Conservation (phyloP, 2,113 vertebrate genomes). For the Tyrannus savana region DNA sequence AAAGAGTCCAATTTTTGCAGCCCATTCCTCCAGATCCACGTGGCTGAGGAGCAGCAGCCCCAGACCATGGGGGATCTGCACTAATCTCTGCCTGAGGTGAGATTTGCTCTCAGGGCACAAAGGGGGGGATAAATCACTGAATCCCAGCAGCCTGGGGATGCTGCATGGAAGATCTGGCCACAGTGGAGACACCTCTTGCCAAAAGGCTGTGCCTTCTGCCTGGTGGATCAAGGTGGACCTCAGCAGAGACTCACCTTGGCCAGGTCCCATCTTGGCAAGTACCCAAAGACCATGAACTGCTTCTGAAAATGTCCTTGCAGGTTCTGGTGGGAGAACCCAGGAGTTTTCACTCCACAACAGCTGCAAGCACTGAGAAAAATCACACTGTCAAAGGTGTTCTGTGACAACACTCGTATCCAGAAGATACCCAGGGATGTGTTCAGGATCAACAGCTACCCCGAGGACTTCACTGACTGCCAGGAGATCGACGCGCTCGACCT, state of each 20-base stretch:
- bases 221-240: neutral
- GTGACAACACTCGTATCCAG: conserved; percentile 85
- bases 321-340: conserved; percentile 87
- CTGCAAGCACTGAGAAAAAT: conserved; percentile 61
- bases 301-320: conserved; percentile 57
- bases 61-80: neutral
- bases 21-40: neutral
- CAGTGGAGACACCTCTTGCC: neutral
- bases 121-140: neutral
- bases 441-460: conserved; percentile 41
- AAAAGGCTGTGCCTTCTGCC: neutral
- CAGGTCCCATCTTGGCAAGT: neutral
- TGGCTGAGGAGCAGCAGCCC: neutral
- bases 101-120: neutral
- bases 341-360: conserved; percentile 82
- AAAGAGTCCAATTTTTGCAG: neutral
- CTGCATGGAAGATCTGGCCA: neutral
- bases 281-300: neutral
- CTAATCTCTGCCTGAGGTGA: neutral
- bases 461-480: neutral
- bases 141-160: neutral
- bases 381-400: conserved; percentile 83
- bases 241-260: neutral
- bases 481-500: neutral
- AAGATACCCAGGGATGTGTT: conserved; percentile 81